Evolutionary conservation across 1,140 invertebrate genomes (phyloP), one percentile per base, ranked within the genome.

Genomic region (Aradophagus sp.): DNA sequence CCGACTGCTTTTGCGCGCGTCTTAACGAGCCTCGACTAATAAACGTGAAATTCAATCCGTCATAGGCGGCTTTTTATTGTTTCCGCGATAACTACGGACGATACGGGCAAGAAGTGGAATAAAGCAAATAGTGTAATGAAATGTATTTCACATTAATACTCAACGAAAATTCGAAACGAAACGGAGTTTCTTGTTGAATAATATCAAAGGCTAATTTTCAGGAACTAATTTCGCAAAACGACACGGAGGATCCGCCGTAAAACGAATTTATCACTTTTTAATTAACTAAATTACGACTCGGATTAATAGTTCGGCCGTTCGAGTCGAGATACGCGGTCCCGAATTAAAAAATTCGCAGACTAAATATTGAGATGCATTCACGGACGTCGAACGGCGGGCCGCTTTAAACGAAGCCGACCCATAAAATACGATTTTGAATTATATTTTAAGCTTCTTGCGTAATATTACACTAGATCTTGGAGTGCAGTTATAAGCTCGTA

Each of bases 341-440:
- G 34, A 50, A 67, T 45, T 36, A 58, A 58, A 47, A 67, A 42
- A 32, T 44, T 26, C 26, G 29, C 20, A 47, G 36, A 42, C 29
- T 48, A 34, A 41, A 61, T 48, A 68, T 68, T 36, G 35, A 61
- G 42, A 48, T 48, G 41, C 48, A 26, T 23, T 23, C 34, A 53
- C 13, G 36, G 31, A 34, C 32, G 38, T 8, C 13, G 19, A 35
- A 13, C 31, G 44, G 44, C 13, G n/a, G 27, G 12, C 39, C 15
- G 45, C 12, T 27, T 55, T 35, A 42, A 70, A 58, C 3, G 32
- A 44, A 63, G 42, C 38, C 45, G 52, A 23, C 50, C 31, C 59
- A 63, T 70, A 70, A 70, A 70, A 70, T 70, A 70, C 34, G 67
- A 31, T 47, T 63, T 52, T 53, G 52, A 70, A 63, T 70, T 63